phyloP scores from a whole-genome alignment of 1,140 invertebrate genomes.

The Drosophila saltans region DNA sequence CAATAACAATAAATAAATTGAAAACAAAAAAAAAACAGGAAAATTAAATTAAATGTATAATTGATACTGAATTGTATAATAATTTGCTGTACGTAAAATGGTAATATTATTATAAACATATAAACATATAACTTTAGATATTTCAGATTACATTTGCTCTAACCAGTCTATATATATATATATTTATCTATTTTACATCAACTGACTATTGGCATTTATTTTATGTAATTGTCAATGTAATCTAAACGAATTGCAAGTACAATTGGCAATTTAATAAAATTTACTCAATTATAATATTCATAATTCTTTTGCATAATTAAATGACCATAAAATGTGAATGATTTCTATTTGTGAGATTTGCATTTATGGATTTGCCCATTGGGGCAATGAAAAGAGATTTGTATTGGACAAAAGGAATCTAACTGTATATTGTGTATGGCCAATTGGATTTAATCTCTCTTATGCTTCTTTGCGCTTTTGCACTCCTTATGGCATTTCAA shows the following conservation, averaged over 20 bases:
- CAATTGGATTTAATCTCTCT: constrained; percentile 52
- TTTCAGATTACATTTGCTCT: no score
- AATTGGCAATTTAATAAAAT: not conserved
- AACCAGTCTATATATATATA: no score
- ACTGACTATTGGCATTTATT: no score
- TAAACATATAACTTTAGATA: no score
- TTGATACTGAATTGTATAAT: no score
- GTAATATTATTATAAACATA: no score
- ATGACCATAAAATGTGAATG: constrained; percentile 48
- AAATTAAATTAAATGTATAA: no score
- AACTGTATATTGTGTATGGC: constrained; percentile 53
- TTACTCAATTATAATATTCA: constrained; percentile 46
- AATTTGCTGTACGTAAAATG: no score
- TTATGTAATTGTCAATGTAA: not conserved
- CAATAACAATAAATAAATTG: no score
- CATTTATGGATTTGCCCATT: constrained; percentile 42
- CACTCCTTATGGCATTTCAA: constrained; percentile 53
- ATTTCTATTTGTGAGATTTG: constrained; percentile 51
- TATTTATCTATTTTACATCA: no score
- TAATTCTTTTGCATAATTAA: constrained; percentile 56
- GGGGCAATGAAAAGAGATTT: constrained; percentile 8
- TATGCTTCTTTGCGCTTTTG: not conserved
- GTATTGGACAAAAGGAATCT: constrained; percentile 27
- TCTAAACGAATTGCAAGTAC: not conserved
- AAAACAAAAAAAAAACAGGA: no score